A percentile compares a stretch with the other conserved stretches of the same genome.
Evolutionary conservation across 2,888 invertebrate species (phyloP).

Genomic region (Elmis aenea): DNA sequence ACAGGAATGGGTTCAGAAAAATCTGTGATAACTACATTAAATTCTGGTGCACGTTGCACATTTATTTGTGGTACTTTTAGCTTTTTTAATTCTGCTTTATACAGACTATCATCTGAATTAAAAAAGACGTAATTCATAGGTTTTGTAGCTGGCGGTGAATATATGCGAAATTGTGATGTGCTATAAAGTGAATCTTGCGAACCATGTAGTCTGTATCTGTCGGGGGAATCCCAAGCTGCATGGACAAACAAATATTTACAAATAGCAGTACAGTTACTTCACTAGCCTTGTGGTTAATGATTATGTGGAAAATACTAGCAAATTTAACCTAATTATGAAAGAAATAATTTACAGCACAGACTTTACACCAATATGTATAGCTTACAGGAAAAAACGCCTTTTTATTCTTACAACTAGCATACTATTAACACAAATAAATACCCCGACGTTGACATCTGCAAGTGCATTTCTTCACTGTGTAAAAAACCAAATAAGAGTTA

Average conservation of each 20-base stretch:
- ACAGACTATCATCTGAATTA: slow-evolving; percentile 44
- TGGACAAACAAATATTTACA: slow-evolving; percentile 29
- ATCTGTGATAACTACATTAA: slow-evolving; percentile 44
- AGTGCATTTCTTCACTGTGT: no score
- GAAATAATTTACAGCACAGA: no score
- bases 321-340: no score
- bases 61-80: slow-evolving; percentile 43
- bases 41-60: slow-evolving; percentile 35
- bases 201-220: slow-evolving; percentile 32
- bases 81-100: slow-evolving; percentile 40
- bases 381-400: no score
- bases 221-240: slow-evolving; percentile 43
- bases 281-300: no score
- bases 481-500: no score
- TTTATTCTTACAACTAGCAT: no score
- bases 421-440: no score
- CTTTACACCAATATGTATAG: no score
- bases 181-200: slow-evolving; percentile 42
- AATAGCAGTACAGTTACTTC: slow-evolving; percentile 4
- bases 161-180: slow-evolving; percentile 32
- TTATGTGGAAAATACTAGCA: no score
- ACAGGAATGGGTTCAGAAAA: slow-evolving; percentile 44
- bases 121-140: slow-evolving; percentile 44
- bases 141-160: slow-evolving; percentile 40
- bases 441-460: slow-evolving; percentile 15